phyloP scores from a whole-genome alignment of 2,888 invertebrate genomes.

The Tenthredo livida region DNA sequence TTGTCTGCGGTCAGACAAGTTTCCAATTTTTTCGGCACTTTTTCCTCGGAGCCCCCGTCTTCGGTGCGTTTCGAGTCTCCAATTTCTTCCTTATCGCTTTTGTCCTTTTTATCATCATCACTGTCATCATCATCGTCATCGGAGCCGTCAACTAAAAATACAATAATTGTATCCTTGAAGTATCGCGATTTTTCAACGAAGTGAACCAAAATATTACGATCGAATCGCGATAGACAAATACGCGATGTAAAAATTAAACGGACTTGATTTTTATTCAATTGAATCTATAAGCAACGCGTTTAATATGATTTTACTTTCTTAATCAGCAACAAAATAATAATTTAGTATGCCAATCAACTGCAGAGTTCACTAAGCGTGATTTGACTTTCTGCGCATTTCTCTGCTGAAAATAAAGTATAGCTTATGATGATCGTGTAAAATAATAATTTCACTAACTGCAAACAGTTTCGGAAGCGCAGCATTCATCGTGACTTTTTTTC shows the following conservation, averaged over 20 bases:
- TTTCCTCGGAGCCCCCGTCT: neutral
- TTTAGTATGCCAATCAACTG: neutral
- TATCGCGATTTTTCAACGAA: neutral
- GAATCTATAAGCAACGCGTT: neutral
- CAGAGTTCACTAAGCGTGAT: neutral
- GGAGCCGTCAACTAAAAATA: neutral
- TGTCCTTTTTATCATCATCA: neutral
- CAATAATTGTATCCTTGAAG: neutral
- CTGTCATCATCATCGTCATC: neutral
- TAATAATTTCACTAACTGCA: slow-evolving; percentile 33
- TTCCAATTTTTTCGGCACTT: slow-evolving; percentile 22
- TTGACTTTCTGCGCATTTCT: neutral
- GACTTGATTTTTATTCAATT: neutral
- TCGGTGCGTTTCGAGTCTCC: neutral
- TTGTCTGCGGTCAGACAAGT: slow-evolving; percentile 54
- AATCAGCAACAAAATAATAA: neutral
- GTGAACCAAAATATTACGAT: neutral
- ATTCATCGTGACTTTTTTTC: slow-evolving; percentile 51
- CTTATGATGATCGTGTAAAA: neutral
- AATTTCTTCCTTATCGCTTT: neutral
- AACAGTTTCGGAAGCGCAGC: slow-evolving; percentile 44
- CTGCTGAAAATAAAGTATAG: neutral
- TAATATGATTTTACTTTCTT: neutral
- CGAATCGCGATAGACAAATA: neutral
- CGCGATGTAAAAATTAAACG: no score